Evolutionary conservation across 2,888 invertebrate genomes (phyloP), one percentile per base, ranked within the genome.

Genomic region (Hylaea fasciaria): DNA sequence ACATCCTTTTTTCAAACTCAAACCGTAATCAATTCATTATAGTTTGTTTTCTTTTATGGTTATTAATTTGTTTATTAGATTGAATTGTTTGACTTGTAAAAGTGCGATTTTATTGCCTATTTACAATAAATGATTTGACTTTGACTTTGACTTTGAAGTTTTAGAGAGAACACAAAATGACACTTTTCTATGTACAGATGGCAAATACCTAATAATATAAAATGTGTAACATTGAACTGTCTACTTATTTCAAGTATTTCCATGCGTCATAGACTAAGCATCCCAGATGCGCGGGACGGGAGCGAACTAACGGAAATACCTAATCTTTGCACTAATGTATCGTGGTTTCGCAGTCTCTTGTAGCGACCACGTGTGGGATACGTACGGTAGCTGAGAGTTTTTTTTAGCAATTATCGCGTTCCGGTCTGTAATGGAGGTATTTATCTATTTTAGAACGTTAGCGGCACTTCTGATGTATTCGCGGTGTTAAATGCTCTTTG

Each of bases 311-410:
- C 91, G 91, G 91, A 91, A 91, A 90, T 88, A 79, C 89, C 89
- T 89, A 89, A 91, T 91, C 90, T 91, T 85, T 84, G 81, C 86
- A 87, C 89, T 91, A 87, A 81, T 82, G 82, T 84, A 86, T 82
- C 77, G 76, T 73, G 70, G 75, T 74, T 76, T 82, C 76, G 76
- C 81, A 80, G 82, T 80, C 77, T 76, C 62, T 57, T 9, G 47
- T 41, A 61, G 64, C 40, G 52, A 57, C 78, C 83, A 85, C 82
- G 80, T 85, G 86, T 80, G 80, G 74, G 62, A 65, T 51, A 60
- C 52, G 64, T 51, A 60, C 52, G 64, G 64, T 66, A 66, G 74
- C 49, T 66, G 60, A 48, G 69, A 74, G 77, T 80, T 78, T 79
- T 78, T 49, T 80, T 82, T 80, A 78, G 71, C 68, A 80, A 80